These are phyloP conservation scores for Myrmecobius fasciatus DNA, from an alignment of 2,113 vertebrate species.

Conservation along the genomic window DNA sequence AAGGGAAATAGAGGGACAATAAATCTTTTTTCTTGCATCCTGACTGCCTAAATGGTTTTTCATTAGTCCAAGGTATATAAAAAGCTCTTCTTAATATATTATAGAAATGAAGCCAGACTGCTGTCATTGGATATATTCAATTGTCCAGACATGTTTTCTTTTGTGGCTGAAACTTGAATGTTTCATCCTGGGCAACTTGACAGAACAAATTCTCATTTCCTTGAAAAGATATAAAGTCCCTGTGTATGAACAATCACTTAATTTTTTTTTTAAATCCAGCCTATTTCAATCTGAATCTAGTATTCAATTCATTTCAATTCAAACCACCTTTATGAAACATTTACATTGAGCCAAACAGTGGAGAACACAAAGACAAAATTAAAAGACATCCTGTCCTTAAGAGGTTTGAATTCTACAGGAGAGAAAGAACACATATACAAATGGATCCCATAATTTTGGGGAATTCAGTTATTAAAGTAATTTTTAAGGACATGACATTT, in stretches of 20 bases:
- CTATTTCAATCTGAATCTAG: slow-evolving; percentile 37
- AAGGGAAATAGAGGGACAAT: slow-evolving; percentile 22
- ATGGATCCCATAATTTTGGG: background rate
- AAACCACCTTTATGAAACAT: background rate
- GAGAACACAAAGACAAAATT: background rate
- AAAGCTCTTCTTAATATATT: slow-evolving; percentile 57
- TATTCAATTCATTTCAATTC: background rate
- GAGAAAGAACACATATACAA: background rate
- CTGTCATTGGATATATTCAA: background rate
- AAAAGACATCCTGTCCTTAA: background rate
- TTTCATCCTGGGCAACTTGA: slow-evolving; percentile 62
- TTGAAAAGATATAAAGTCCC: slow-evolving; percentile 61
- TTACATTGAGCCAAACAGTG: background rate
- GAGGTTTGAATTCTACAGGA: background rate
- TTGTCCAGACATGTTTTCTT: slow-evolving; percentile 63
- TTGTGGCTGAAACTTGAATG: slow-evolving; percentile 66
- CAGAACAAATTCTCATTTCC: slow-evolving; percentile 59
- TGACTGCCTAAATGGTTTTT: slow-evolving; percentile 27
- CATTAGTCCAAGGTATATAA: slow-evolving; percentile 43
- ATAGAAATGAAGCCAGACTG: slow-evolving; percentile 28
- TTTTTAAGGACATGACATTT: background rate
- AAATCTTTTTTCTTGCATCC: slow-evolving; percentile 2
- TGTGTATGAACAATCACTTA: background rate
- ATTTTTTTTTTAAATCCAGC: background rate
- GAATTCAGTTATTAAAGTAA: background rate